Base-by-base conservation (phyloP, 2,113 vertebrate species). In the Apteryx mantelli region DNA sequence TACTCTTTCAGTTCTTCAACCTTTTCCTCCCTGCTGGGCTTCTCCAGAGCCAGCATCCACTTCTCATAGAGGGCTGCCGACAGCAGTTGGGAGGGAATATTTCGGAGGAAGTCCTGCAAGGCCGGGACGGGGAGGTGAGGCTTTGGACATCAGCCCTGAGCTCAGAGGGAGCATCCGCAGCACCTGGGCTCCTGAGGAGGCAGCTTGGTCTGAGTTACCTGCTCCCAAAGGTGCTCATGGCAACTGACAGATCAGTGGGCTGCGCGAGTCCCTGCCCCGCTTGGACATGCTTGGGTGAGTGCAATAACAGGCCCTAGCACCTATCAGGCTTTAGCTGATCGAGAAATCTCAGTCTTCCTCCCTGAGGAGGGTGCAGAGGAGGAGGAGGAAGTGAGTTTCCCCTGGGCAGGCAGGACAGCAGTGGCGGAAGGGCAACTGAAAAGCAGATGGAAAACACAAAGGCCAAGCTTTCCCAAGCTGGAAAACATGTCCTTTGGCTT, bases 81-180 rank as follows among this genome's bases (percentile, higher is more conserved):
- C 48, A 99, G 97, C n/a, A 99, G 97, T 87, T 98, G 99, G 76
- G 96, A 96, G 9, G 99, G 99, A 89, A 99, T 98, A 4, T 98
- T 98, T 65, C 46, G 46, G 17, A 48, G 46, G 46, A 48, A 48
- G 46, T 48, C 46, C 46, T 48, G 46, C 46, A 48, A 93, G 69
- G 28, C 40, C 61, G 64, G 34, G 20, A 36, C 15, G 9, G 17
- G 11, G 5, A 1, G 13, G 26, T 86, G 21, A 56, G 34, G 30
- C 48, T 48, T 7, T 69, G 13, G 44, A 36, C 52, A 53, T 26
- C 36, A 34, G 22, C 34, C 24, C 36, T 52, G 36, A 53, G 24
- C 8, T 25, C 25, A 16, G n/a, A 36, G 25, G 28, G 68, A n/a
- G 21, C 30, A 22, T 38, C 16, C 26, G 25, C 9, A 24, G 19